Evolutionary conservation across 2,797 vertebrate genomes (phyloP), one percentile per base, ranked within the genome.

Genomic region (Fistularia commersonii): DNA sequence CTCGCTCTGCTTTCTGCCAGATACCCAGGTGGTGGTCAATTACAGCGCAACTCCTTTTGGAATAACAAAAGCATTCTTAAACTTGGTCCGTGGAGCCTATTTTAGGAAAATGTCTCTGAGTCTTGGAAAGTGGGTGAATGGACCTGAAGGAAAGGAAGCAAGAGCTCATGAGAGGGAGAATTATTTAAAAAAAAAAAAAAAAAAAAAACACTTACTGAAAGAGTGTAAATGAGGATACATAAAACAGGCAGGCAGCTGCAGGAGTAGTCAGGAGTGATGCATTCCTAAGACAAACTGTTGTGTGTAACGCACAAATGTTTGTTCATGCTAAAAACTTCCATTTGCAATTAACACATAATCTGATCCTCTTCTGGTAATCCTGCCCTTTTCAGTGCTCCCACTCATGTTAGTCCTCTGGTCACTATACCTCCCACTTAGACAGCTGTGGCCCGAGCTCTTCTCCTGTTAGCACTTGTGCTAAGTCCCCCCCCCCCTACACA

Each of bases 1-100:
- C 54, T 74, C 45, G 14, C 62, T 57, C 57, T 64, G 72, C 70
- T 77, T 80, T 64, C 73, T 85, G 76, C 80, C 86, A 87, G 77
- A 79, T 80, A 81, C 79, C 83, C 80, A 88, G 84, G 82, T 86
- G 83, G 80, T 78, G 69, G 75, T 79, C 80, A 84, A 82, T 85
- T 88, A 82, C 80, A 74, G 66, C 80, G 78, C 66, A 77, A 75
- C 72, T 82, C 63, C 58, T 74, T 74, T 64, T 80, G 76, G 67
- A 82, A 83, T 81, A 82, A 86, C 76, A 83, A 86, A 81, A 77
- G 62, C 66, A 72, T 81, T 78, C 72, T 79, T 81, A 77, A 69
- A 78, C 71, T 64, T 74, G 66, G 66, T 78, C 66, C 61, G 69
- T 53, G 64, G 46, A 51, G 57, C 48, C 77, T 76, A 69, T 83